Evolutionary conservation across 2,113 vertebrate species (phyloP), one percentile per base, ranked within the genome.

Genomic region (Hiodon tergisus): DNA sequence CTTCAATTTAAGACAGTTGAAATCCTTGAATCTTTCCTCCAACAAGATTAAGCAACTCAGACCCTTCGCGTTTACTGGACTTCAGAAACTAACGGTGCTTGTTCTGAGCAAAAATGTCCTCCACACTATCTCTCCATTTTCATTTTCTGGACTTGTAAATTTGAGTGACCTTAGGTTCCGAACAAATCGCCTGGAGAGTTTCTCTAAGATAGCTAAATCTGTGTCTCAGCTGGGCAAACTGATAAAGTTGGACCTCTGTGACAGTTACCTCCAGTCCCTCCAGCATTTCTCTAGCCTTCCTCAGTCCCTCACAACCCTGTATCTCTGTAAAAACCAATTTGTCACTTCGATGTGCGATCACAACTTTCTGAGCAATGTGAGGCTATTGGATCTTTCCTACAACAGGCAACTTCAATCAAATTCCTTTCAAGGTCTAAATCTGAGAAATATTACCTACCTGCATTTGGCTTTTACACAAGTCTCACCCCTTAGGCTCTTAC

Each of bases 311-410:
- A 57, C 4, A 0, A 4, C 0, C 1, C 79, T 95, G n/a, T 79
- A 17, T 9, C 70, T 95, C 7, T 86, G 85, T 65, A 70, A 73
- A 52, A 94, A 94, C 78, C 84, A 84, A 0, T 73, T 95, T 54
- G 3, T 0, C 2, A 81, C 48, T 1, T 77, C 95, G 46, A 83
- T 76, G 1, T 87, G 89, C 16, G 17, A 57, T 0, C 54, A 3
- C 0, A 76, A 68, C 0, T 88, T 92, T 63, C 80, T 93, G 0
- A 14, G 58, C 0, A 66, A 52, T 1, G 63, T 93, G 5, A 13
- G 51, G 17, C 0, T 31, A 0, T 80, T 94, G 3, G 92, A 94
- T 81, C 72, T 94, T 2, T 93, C 93, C 31, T 72, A 85, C 66
- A 94, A 94, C 79, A 59, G 3, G 0, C 0, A 46, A 3, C 78